Base-by-base conservation (phyloP, 2,113 vertebrate genomes). In the Miniopterus natalensis region DNA sequence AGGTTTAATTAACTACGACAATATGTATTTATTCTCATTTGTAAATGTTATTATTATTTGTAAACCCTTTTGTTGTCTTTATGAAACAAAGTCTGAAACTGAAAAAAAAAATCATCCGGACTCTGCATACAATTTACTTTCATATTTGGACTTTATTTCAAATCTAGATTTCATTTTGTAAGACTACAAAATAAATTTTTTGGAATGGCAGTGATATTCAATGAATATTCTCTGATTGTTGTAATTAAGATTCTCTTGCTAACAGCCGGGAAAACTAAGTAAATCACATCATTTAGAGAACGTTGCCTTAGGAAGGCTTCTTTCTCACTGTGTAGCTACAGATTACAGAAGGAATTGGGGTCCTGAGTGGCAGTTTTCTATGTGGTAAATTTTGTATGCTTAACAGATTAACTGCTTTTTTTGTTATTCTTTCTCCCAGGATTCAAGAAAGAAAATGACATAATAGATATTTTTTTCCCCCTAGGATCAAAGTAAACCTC, bases 381-480 rank as follows among this genome's bases (percentile, higher is more conserved):
- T 92, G 93, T 57, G 89, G 45, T 4, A n/a, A 92, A n/a, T 87
- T 97, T 97, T 97, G 91, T 92, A 83, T 95, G 88, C 63, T 96
- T 97, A 96, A 97, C 79, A 97, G 73, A 96, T 97, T 85, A 97
- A 97, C 0, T 31, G 88, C 88, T 91, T 92, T 73, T 6, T 78
- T 4, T 94, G 51, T 87, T 96, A 84, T 74, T 97, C 40, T 98
- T 93, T 96, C 79, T 95, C 93, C 97, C 77, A 96, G 83, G 87
- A 85, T 88, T 96, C 81, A 36, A 96, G 81, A 97, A 96, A 84
- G 92, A 95, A 88, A 93, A 98, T 94, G 89, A 97, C 92, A 88
- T 78, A 92, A 97, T 71, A 63, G 45, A 92, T 79, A 94, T 95
- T 74, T 92, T 73, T 91, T 80, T 57, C 65, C n/a, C 21, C 13